Conservation (phyloP, 2,888 invertebrate species). For the Tenodera sinensis region DNA sequence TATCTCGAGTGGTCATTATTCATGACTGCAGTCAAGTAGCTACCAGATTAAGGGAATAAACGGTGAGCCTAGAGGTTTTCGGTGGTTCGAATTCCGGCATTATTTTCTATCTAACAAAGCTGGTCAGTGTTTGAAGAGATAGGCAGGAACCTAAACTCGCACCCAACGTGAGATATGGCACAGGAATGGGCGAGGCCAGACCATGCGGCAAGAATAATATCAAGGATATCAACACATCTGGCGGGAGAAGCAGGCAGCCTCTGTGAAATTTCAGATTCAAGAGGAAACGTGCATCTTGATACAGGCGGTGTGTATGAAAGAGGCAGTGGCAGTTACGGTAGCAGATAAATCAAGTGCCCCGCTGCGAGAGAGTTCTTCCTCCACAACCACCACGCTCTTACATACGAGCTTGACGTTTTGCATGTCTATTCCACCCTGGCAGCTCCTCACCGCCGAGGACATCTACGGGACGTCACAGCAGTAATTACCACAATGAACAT, state of each 20-base stretch:
- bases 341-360: conserved; percentile 11
- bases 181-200: neutral
- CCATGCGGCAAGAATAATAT: neutral
- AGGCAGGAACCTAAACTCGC: neutral
- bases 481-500: neutral
- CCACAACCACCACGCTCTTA: neutral
- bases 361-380: neutral
- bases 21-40: too few species aligned
- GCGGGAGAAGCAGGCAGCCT: neutral
- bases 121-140: too few species aligned
- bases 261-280: neutral
- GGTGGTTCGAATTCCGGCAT: too few species aligned
- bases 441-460: neutral
- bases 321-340: conserved; percentile 5
- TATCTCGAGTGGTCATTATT: too few species aligned
- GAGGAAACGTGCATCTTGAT: conserved; percentile 7
- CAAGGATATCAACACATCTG: neutral
- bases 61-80: too few species aligned
- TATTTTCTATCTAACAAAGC: too few species aligned
- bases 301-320: conserved; percentile 5
- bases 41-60: too few species aligned
- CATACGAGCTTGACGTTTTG: neutral
- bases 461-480: neutral
- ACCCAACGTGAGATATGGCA: neutral
- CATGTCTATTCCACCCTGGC: neutral